Conservation (phyloP, 2,797 vertebrate genomes). For the Fringilla coelebs region DNA sequence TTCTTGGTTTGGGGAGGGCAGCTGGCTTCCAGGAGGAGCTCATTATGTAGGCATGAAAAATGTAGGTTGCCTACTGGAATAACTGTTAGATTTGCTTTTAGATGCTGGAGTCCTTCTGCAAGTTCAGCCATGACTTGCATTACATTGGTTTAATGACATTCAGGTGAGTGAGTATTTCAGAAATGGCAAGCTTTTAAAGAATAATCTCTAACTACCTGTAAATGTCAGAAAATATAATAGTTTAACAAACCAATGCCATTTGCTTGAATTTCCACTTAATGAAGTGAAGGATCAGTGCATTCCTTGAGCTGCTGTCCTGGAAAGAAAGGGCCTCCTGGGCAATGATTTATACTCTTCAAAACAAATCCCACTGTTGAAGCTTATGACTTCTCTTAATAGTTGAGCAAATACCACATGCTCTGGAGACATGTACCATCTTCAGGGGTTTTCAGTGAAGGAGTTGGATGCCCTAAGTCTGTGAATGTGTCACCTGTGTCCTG, state of each 20-base stretch:
- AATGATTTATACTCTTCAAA: neutral
- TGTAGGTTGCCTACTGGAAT: neutral
- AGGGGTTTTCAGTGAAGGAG: neutral
- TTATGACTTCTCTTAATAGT: neutral
- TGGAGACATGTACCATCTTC: neutral
- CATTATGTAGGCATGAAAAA: neutral
- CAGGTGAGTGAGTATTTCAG: neutral
- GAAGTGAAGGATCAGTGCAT: neutral
- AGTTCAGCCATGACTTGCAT: neutral
- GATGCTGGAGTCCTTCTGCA: neutral
- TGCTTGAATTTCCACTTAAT: neutral
- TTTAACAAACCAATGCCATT: neutral
- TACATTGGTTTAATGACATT: neutral
- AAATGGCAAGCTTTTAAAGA: neutral
- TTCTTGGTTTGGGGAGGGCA: neutral
- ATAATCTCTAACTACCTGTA: neutral
- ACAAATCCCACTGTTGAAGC: neutral
- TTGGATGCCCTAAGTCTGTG: neutral
- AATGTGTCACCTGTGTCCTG: accelerated
- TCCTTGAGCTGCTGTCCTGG: neutral
- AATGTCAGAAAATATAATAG: neutral
- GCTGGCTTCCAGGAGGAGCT: neutral
- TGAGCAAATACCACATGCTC: neutral
- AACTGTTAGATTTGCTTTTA: neutral
- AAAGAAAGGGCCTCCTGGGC: neutral